Percentiles rank a stretch among this genome's conserved stretches.
phyloP scores from a whole-genome alignment of 92 coral and sea anemone species.

The Virgularia gustaviana region DNA sequence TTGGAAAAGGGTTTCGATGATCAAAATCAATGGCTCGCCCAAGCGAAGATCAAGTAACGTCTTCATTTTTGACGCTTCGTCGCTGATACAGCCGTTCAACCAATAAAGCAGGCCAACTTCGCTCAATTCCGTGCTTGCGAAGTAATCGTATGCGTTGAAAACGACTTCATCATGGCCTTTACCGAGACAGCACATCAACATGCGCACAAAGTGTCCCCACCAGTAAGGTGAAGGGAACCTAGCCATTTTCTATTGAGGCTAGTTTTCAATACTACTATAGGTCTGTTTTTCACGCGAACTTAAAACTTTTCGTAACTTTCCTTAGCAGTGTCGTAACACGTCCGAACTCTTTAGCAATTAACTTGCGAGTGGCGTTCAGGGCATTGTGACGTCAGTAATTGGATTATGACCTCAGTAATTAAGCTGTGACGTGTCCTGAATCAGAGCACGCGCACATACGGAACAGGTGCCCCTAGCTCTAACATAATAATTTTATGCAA shows the following conservation, averaged over 20 bases:
- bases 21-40: not conserved
- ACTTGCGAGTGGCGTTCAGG: not conserved
- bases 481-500: too few relatives aligned
- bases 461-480: too few relatives aligned
- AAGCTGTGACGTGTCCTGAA: too few relatives aligned
- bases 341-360: not conserved
- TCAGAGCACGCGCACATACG: too few relatives aligned
- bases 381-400: constrained; percentile 16
- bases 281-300: too few relatives aligned
- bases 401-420: too few relatives aligned
- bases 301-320: too few relatives aligned
- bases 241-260: too few relatives aligned
- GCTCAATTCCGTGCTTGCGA: not conserved
- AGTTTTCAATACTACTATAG: too few relatives aligned
- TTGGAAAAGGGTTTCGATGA: not conserved
- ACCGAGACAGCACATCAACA: too few relatives aligned
- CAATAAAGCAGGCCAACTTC: not conserved
- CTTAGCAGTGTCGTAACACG: not conserved
- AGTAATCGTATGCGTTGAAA: not conserved
- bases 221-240: too few relatives aligned
- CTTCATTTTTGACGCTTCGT: not conserved
- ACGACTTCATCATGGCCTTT: not conserved
- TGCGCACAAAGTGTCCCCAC: too few relatives aligned
- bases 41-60: not conserved
- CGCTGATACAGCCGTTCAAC: constrained; percentile 4